phyloP scores from a whole-genome alignment of 2,888 invertebrate species.

The Trilocha varians region DNA sequence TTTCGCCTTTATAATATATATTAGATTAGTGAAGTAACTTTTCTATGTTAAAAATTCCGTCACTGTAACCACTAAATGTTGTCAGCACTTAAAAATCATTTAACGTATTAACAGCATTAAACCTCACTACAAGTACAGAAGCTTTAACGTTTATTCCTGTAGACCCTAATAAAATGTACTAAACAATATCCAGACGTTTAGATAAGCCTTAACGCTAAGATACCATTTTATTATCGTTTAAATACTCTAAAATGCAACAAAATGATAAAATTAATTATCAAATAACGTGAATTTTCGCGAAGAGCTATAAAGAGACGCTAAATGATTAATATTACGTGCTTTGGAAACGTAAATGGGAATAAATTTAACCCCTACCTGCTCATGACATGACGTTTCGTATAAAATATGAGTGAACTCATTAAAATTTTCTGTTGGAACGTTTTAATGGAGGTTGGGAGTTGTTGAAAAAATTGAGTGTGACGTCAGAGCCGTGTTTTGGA shows the following conservation, averaged over 20 bases:
- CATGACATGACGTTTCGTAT: conserved; percentile 1
- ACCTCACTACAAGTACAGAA: too few species aligned
- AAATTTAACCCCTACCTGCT: conserved; percentile 3
- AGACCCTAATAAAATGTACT: too few species aligned
- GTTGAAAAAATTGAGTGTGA: neutral
- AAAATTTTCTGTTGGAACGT: conserved; percentile 1
- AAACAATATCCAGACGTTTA: too few species aligned
- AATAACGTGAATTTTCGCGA: neutral
- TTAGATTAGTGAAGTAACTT: too few species aligned
- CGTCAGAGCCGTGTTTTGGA: neutral
- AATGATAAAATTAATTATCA: neutral
- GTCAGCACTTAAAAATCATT: too few species aligned
- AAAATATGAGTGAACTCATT: conserved; percentile 2
- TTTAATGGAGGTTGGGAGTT: neutral
- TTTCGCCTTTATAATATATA: too few species aligned
- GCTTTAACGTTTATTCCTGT: too few species aligned
- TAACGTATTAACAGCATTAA: too few species aligned
- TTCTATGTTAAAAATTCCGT: too few species aligned
- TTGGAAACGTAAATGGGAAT: conserved; percentile 1
- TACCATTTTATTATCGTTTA: too few species aligned
- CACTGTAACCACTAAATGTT: too few species aligned
- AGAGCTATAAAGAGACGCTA: neutral
- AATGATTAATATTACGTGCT: conserved; percentile 1
- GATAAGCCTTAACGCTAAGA: too few species aligned
- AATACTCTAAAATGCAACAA: neutral